Evolutionary conservation across 37 sponge, comb jelly and placozoan species (phyloP).

Genomic region (Ianthella basta): DNA sequence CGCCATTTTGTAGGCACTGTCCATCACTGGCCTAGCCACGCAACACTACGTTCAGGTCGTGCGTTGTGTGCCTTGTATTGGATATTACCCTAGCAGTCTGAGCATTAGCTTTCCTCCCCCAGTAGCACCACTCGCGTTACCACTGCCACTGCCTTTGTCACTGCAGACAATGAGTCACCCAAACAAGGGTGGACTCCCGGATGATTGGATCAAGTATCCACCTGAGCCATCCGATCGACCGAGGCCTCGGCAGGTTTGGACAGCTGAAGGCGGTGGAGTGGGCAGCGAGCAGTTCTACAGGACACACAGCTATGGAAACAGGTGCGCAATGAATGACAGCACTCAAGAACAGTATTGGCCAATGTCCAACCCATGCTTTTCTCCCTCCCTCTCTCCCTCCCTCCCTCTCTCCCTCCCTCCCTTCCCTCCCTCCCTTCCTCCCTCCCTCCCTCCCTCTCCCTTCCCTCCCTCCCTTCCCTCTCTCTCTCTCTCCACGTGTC

Average conservation of each 20-base stretch:
- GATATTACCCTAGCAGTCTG: no score
- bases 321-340: slow-evolving; percentile 60
- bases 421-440: neutral
- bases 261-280: slow-evolving; percentile 23
- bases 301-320: neutral
- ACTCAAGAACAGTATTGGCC: slow-evolving; percentile 72
- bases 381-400: neutral
- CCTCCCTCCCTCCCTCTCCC: neutral
- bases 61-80: no score
- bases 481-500: neutral
- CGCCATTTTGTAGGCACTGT: no score
- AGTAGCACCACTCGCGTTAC: no score
- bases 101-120: no score
- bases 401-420: slow-evolving; percentile 7
- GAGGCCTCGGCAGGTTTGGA: slow-evolving; percentile 9
- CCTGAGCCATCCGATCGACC: no score
- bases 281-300: slow-evolving; percentile 7
- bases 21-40: no score
- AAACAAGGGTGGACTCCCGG: no score
- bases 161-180: no score
- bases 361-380: slow-evolving; percentile 28
- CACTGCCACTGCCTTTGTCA: no score
- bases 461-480: neutral
- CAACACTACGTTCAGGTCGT: no score
- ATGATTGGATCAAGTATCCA: no score